Evolutionary conservation across 1,140 invertebrate genomes (phyloP).

Genomic region (Formica exsecta): DNA sequence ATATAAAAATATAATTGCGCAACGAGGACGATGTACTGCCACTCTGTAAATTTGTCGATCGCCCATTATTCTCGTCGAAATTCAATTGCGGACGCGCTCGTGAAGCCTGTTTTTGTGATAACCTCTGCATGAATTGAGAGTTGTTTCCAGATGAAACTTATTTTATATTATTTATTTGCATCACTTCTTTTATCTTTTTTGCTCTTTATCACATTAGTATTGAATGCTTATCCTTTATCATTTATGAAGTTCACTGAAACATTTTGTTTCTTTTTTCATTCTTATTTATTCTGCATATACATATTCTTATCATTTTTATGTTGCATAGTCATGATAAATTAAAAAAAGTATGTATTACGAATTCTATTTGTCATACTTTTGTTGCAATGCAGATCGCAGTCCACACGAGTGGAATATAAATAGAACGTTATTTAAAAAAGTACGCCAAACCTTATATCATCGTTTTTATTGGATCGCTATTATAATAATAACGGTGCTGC

Average conservation of each 20-base stretch:
- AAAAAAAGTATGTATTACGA: slow-evolving; percentile 17
- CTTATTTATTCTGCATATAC: slow-evolving; percentile 36
- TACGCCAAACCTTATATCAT: not conserved
- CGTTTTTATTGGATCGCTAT: slow-evolving; percentile 21
- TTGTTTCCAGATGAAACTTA: slow-evolving; percentile 63
- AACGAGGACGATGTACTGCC: slow-evolving; percentile 69
- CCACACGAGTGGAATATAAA: slow-evolving; percentile 36
- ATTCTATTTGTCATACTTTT: slow-evolving; percentile 48
- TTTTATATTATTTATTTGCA: slow-evolving; percentile 63
- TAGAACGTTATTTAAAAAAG: slow-evolving; percentile 42
- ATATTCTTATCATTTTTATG: slow-evolving; percentile 35
- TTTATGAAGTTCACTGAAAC: not conserved
- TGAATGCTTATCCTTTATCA: not conserved
- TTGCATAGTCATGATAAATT: not conserved
- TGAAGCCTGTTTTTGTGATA: slow-evolving; percentile 64
- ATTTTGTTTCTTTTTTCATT: not conserved
- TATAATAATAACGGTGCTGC: not conserved
- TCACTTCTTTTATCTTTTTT: slow-evolving; percentile 4
- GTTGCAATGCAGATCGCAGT: slow-evolving; percentile 21
- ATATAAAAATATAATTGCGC: slow-evolving; percentile 68
- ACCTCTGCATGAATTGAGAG: slow-evolving; percentile 36
- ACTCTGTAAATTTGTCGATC: slow-evolving; percentile 74
- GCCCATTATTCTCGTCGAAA: slow-evolving; percentile 73
- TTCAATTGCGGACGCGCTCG: slow-evolving; percentile 69
- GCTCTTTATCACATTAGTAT: slow-evolving; percentile 15